Evolutionary conservation across 2,113 vertebrate species (phyloP).

Genomic region (Myotis brandtii): DNA sequence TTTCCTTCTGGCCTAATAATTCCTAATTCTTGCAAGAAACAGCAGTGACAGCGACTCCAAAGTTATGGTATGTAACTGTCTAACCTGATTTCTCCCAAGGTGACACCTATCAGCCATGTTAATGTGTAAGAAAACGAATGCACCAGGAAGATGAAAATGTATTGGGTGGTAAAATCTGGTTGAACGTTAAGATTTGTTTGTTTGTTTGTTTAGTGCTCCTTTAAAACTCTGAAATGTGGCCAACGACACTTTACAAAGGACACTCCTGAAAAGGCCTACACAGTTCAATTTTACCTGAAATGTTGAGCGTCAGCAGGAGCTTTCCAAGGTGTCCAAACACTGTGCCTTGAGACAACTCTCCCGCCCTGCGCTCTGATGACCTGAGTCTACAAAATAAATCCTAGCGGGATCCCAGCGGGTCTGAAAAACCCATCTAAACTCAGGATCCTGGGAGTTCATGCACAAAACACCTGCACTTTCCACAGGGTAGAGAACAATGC

Average conservation of each 20-base stretch:
- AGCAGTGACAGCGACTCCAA: neutral
- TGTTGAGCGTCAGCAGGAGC: neutral
- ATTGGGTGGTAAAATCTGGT: neutral
- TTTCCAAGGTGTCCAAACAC: neutral
- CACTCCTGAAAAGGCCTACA: neutral
- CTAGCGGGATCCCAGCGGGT: neutral
- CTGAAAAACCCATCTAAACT: neutral
- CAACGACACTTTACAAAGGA: neutral
- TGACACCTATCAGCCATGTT: neutral
- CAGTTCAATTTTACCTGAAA: neutral
- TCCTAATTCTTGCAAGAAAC: neutral
- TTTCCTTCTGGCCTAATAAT: neutral
- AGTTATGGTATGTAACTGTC: neutral
- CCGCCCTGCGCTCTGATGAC: neutral
- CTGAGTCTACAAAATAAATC: neutral
- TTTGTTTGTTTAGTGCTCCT: neutral
- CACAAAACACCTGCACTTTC: neutral
- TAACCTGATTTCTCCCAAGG: neutral
- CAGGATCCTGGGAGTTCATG: neutral
- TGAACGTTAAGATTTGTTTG: neutral
- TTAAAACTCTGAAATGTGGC: neutral
- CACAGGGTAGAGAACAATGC: neutral
- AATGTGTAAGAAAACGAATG: neutral
- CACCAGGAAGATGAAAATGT: neutral
- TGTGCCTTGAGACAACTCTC: neutral